Evolutionary conservation across 2,113 vertebrate genomes (phyloP).

Genomic region (Aix galericulata): DNA sequence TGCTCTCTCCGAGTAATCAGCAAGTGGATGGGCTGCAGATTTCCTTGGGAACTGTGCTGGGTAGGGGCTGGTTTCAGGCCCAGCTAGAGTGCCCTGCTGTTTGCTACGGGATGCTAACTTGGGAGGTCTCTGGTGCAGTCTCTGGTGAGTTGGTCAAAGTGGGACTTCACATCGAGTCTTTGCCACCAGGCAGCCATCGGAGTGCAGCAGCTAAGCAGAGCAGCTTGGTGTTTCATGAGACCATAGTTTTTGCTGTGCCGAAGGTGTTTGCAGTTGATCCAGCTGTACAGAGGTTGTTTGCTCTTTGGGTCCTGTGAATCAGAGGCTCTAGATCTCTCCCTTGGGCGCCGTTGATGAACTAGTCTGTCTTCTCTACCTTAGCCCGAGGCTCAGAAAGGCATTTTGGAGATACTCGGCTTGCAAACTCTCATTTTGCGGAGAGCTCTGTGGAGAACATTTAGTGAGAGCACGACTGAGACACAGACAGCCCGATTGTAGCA

Average conservation of each 20-base stretch:
- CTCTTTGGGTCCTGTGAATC: not conserved
- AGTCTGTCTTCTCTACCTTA: not conserved
- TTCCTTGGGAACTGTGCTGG: not conserved
- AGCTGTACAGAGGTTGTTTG: not conserved
- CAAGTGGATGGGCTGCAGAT: not conserved
- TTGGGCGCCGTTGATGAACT: not conserved
- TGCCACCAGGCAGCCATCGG: not conserved
- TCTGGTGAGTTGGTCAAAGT: not conserved
- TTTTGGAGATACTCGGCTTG: not conserved
- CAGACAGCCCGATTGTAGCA: not conserved
- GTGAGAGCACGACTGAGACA: not conserved
- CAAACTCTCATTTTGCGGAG: not conserved
- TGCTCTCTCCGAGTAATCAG: not conserved
- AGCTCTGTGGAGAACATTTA: not conserved
- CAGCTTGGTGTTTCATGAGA: not conserved
- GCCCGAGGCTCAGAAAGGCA: not conserved
- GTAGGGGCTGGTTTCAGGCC: not conserved
- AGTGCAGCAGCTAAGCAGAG: not conserved
- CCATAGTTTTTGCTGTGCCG: not conserved
- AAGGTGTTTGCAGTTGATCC: not conserved
- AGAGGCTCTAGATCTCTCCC: not conserved
- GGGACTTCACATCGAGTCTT: not conserved
- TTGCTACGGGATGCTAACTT: not conserved
- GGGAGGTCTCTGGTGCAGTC: not conserved
- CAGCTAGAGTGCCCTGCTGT: not conserved